Base-by-base conservation (phyloP, 2,113 vertebrate species). In the Orthonyx spaldingii region DNA sequence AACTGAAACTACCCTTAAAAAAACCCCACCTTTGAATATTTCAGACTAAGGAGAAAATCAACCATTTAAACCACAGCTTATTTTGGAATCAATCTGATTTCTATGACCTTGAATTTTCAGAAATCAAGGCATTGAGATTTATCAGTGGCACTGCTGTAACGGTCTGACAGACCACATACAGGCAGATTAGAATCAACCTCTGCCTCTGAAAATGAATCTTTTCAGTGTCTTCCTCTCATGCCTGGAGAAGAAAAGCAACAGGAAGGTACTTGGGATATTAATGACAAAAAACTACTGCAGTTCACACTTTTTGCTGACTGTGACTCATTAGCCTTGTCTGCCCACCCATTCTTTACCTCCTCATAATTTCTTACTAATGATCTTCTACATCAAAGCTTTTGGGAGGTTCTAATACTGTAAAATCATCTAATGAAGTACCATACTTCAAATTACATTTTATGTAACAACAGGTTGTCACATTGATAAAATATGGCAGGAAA, bases 261-360 rank as follows among this genome's bases (percentile, higher is more conserved):
- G 70, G 39, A 87, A 79, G 26, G 47, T n/a, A 27, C 46, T 39
- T 72, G 47, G 28, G 77, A 66, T 85, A 72, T 70, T 63, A 85
- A 84, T 39, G 66, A 70, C 37, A 91, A 61, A 70, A 77, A 83
- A 59, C n/a, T 76, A 87, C 70, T 17, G 41, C 59, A 30, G 79
- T 63, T 86, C 79, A 39, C 33, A 14, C 30, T 84, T 95, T 87
- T 68, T 94, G 85, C 87, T 93, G 82, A 86, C 70, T 83, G 57
- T 44, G 89, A 87, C 33, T 96, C 91, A 94, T 93, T 85, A 93
- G 82, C 66, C 75, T 86, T 80, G 66, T 80, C 75, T 87, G 85
- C 66, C 89, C 96, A 94, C 90, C 84, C 93, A 88, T 96, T 39
- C 90, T 93, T 93, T 91, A 93, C 77, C 84, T 91, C 50, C 59